A percentile compares a stretch with the other conserved stretches of the same genome.
phyloP scores from a whole-genome alignment of 2,888 invertebrate genomes.

The Eurytoma adleriae region DNA sequence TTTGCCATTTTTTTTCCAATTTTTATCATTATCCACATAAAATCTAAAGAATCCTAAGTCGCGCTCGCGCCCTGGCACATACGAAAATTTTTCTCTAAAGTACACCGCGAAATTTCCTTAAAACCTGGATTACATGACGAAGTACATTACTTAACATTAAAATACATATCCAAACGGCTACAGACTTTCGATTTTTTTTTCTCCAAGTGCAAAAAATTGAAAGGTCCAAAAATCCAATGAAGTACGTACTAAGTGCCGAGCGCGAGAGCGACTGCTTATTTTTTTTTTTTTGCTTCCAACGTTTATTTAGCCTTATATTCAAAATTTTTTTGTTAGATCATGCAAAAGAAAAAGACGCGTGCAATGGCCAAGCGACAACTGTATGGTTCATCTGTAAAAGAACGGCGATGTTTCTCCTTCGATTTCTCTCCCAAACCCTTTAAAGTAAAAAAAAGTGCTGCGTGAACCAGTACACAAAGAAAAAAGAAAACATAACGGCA shows the following conservation, averaged over 20 bases:
- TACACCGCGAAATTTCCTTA: constrained; percentile 6
- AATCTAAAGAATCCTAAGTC: constrained; percentile 5
- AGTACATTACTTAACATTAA: constrained; percentile 23
- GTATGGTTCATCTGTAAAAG: constrained; percentile 22
- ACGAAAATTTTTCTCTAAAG: constrained; percentile 1
- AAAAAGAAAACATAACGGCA: constrained; percentile 70
- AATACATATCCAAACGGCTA: not conserved
- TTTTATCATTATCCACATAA: not conserved
- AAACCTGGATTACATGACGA: constrained; percentile 28
- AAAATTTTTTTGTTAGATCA: constrained; percentile 29
- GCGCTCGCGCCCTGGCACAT: constrained; percentile 11
- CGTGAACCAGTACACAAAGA: constrained; percentile 58
- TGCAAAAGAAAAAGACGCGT: constrained; percentile 65
- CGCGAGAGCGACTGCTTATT: constrained; percentile 26
- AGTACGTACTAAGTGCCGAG: not conserved
- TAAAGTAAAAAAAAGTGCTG: constrained; percentile 36
- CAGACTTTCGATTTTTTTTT: constrained; percentile 35
- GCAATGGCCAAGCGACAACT: constrained; percentile 44
- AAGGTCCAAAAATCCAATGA: constrained; percentile 30
- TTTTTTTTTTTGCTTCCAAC: constrained; percentile 15
- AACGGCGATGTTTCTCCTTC: constrained; percentile 58
- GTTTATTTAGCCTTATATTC: constrained; percentile 12
- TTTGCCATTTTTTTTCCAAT: constrained; percentile 28
- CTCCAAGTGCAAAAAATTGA: constrained; percentile 24
- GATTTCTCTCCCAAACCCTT: constrained; percentile 32